A percentile compares a stretch with the other conserved stretches of the same genome.
phyloP scores from a whole-genome alignment of 1,140 invertebrate genomes.

The Pinna nobilis region DNA sequence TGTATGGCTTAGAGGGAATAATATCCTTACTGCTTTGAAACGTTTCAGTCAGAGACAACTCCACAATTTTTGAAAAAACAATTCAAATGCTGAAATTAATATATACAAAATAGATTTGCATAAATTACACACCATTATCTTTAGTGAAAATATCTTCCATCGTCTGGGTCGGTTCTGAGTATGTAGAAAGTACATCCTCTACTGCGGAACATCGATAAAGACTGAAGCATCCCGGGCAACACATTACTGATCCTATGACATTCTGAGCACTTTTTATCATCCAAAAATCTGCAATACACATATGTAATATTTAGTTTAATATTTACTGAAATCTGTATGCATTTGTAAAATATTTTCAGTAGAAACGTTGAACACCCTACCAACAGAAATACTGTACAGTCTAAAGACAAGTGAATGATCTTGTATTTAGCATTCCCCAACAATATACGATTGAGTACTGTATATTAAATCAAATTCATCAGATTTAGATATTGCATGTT shows the following conservation, averaged over 20 bases:
- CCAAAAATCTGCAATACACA: conserved; percentile 57
- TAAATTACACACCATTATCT: conserved; percentile 76
- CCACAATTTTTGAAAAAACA: too few relatives aligned
- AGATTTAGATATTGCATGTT: not conserved
- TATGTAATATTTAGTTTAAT: not conserved
- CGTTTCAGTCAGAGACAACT: not conserved
- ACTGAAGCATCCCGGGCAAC: conserved; percentile 80
- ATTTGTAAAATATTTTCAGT: not conserved
- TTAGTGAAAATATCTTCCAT: conserved; percentile 80
- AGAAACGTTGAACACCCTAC: too few relatives aligned
- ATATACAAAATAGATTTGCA: not conserved
- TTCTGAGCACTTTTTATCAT: conserved; percentile 63
- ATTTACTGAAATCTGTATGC: not conserved
- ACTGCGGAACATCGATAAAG: conserved; percentile 78
- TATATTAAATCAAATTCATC: too few relatives aligned
- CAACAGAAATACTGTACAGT: too few relatives aligned
- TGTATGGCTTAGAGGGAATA: too few relatives aligned
- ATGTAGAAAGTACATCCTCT: conserved; percentile 78
- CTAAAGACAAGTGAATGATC: too few relatives aligned
- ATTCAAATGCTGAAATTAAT: too few relatives aligned
- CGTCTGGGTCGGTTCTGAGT: conserved; percentile 76
- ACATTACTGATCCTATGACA: conserved; percentile 78
- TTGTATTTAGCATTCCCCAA: too few relatives aligned
- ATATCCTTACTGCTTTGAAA: too few relatives aligned
- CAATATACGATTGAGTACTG: too few relatives aligned